Evolutionary conservation across 1,140 invertebrate species (phyloP).

Genomic region (Psix sp.): DNA sequence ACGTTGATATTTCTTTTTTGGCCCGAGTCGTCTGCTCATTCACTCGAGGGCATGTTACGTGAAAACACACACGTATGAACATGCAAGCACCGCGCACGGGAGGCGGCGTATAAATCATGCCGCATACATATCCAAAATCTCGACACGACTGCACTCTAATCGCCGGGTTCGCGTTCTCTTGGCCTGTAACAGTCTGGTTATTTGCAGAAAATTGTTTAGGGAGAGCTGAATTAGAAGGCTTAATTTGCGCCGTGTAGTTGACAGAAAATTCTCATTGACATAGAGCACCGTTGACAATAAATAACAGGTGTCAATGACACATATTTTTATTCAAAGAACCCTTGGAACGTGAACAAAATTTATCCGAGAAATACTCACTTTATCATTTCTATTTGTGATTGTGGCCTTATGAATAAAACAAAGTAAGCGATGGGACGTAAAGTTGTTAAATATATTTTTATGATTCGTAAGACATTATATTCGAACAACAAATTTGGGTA

Average conservation of each 20-base stretch:
- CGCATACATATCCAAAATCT: slow-evolving; percentile 34
- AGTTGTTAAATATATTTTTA: too few relatives aligned
- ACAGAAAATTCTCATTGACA: too few relatives aligned
- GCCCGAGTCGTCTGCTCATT: slow-evolving; percentile 26
- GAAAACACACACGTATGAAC: slow-evolving; percentile 18
- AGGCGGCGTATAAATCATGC: slow-evolving; percentile 26
- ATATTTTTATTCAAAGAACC: too few relatives aligned
- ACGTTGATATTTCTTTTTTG: slow-evolving; percentile 25
- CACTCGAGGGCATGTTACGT: slow-evolving; percentile 39
- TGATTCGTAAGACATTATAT: too few relatives aligned
- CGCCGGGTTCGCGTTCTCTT: slow-evolving; percentile 22
- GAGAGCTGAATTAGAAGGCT: slow-evolving; percentile 32
- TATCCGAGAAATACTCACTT: too few relatives aligned
- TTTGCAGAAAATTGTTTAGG: slow-evolving; percentile 44
- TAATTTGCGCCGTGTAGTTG: slow-evolving; percentile 9
- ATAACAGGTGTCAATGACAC: too few relatives aligned
- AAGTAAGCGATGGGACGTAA: too few relatives aligned
- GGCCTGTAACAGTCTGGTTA: slow-evolving; percentile 32
- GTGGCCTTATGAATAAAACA: too few relatives aligned
- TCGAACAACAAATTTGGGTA: too few relatives aligned
- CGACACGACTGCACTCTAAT: slow-evolving; percentile 30
- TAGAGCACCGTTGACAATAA: too few relatives aligned
- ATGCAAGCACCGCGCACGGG: slow-evolving; percentile 11
- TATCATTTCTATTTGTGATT: too few relatives aligned
- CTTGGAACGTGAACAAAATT: too few relatives aligned